Base-by-base conservation (phyloP, 2,113 vertebrate species). In the Cettia cetti region DNA sequence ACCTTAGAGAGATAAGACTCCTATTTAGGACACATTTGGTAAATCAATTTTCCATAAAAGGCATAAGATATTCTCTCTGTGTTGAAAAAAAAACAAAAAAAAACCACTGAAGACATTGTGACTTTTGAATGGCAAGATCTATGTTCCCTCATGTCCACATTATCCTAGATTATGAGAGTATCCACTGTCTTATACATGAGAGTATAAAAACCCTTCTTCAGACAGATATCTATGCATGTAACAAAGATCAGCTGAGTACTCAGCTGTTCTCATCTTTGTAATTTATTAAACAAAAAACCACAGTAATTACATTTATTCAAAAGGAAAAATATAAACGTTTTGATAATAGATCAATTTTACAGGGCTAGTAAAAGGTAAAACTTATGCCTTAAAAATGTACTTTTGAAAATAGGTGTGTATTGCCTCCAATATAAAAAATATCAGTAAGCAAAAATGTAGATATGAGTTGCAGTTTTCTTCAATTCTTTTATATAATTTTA, bases 61-160 rank as follows among this genome's bases (percentile, higher is more conserved):
- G 31, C 22, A 13, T 30, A 35, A 63, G 8, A 2, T 53, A 40
- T 26, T 22, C 4, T 57, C 12, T 9, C 30, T 30, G 22, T 26
- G 2, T 30, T 52, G 13, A 21, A 86, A 86, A 66, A 71, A n/a
- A n/a, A n/a, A n/a, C n/a, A n/a, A n/a, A n/a, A n/a, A n/a, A 26
- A 22, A 0, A 0, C 3, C 8, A 9, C 14, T 42, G 26, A 86
- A 50, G 21, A 57, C 6, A 53, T 24, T 37, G 9, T 39, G 18
- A 44, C 15, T 60, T 63, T 65, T 72, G 31, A 90, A 57, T 7
- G 47, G 7, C 13, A 92, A 77, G 26, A 65, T 28, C 6, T 54
- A 2, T 82, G 19, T 31, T 92, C 17, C 9, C 82, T 77, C 14
- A 57, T 21, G 5, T 9, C 9, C 47, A 53, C 15, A 40, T 9